Percentiles rank a stretch among this genome's conserved stretches.
These are phyloP conservation scores for Telmatochromis brachygnathus DNA, from an alignment of 2,113 vertebrate genomes.

Conservation along the genomic window DNA sequence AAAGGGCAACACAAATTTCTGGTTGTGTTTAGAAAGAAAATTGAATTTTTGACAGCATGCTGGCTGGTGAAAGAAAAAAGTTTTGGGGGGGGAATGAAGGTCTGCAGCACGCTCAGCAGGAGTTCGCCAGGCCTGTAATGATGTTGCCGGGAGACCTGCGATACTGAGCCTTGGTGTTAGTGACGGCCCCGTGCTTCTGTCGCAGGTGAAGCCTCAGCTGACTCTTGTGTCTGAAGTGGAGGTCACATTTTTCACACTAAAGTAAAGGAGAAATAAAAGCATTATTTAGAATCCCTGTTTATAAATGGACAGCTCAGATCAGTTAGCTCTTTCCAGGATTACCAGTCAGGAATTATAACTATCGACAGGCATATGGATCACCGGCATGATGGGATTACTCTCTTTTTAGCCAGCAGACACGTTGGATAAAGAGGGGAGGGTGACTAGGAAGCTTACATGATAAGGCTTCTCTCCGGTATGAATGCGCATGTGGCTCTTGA, in stretches of 20 bases:
- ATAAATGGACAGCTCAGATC: not conserved
- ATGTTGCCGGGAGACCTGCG: conserved; percentile 70
- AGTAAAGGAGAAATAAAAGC: not conserved
- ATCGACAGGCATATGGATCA: conserved; percentile 6
- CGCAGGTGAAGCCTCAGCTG: conserved; percentile 93
- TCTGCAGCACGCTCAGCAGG: conserved; percentile 69
- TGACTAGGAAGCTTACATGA: conserved; percentile 76
- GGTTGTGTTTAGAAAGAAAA: conserved; percentile 26
- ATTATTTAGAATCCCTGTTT: not conserved
- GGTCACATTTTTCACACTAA: conserved; percentile 96
- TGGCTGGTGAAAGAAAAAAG: not conserved
- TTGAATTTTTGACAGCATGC: not conserved
- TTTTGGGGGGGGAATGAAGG: not conserved
- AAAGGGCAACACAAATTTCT: not conserved
- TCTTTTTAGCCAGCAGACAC: not conserved
- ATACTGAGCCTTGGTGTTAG: conserved; percentile 94
- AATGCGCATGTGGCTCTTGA: conserved; percentile 96
- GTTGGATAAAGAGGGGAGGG: not conserved
- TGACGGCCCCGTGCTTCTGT: conserved; percentile 95
- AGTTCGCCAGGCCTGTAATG: conserved; percentile 68
- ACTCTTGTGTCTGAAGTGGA: conserved; percentile 98
- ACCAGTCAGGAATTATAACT: not conserved
- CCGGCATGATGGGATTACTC: not conserved
- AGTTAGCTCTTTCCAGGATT: not conserved
- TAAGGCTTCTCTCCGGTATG: conserved; percentile 97